Conservation (phyloP, 1,140 invertebrate species). For the Rhyacophila brunnea region DNA sequence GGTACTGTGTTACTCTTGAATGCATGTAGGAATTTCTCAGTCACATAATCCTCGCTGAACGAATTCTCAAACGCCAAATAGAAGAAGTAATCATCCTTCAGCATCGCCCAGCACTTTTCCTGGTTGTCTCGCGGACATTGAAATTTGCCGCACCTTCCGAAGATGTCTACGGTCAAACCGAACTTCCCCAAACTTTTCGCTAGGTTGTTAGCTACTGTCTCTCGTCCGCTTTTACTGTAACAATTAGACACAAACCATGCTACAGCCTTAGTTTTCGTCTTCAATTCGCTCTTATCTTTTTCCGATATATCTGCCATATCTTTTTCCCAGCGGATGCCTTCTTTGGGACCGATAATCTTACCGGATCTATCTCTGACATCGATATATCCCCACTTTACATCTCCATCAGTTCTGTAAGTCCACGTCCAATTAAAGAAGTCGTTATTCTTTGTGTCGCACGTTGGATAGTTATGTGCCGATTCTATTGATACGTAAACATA, state of each 20-base stretch:
- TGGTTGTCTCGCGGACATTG: constrained; percentile 39
- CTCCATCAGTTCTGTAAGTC: constrained; percentile 58
- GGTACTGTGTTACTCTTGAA: constrained; percentile 51
- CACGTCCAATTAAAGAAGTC: constrained; percentile 62
- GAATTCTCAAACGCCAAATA: constrained; percentile 71
- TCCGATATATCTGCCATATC: constrained; percentile 40
- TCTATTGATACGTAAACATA: constrained; percentile 56
- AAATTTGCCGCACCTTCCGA: constrained; percentile 61
- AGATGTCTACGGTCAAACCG: constrained; percentile 59
- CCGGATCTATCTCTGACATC: constrained; percentile 41
- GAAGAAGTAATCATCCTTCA: constrained; percentile 61
- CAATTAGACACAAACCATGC: constrained; percentile 73
- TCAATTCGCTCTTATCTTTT: constrained; percentile 35
- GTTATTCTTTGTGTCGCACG: constrained; percentile 40
- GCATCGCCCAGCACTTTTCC: constrained; percentile 45
- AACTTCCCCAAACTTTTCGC: constrained; percentile 49
- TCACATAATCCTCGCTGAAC: constrained; percentile 60
- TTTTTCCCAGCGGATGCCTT: constrained; percentile 41
- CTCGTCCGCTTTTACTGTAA: constrained; percentile 54
- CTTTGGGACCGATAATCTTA: constrained; percentile 41
- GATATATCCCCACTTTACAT: constrained; percentile 52
- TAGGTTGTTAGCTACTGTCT: constrained; percentile 58
- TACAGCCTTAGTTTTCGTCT: constrained; percentile 50
- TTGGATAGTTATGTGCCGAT: constrained; percentile 48
- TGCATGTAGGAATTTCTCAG: constrained; percentile 60